Base-by-base conservation (phyloP, 1,140 invertebrate genomes). In the Philaenus spumarius region DNA sequence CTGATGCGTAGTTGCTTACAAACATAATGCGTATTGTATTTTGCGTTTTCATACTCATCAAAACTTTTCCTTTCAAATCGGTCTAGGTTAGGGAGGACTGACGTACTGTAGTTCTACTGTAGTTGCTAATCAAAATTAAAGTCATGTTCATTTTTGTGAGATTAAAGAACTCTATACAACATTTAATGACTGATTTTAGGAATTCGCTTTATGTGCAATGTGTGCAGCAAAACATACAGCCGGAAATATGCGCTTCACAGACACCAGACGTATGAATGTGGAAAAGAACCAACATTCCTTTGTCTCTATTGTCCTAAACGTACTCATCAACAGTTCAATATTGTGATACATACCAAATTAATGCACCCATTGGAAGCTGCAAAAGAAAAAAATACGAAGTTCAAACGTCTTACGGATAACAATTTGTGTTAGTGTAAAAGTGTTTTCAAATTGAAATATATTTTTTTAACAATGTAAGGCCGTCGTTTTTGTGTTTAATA, bases 241-340 rank as follows among this genome's bases (percentile, higher is more conserved):
- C 15, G 54, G 15, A n/a, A 45, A 24, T 46, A 62, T 19, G 69
- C 54, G 24, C 52, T 70, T 30, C 37, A 59, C 14, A 47, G 65
- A 7, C 70, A 71, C 40, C 58, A 64, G 22, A 62, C 54, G 19
- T 55, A 66, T 15, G 72, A 75, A 53, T 75, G 72, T 52, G 72
- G 73, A 12, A 64, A 72, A 37, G 69, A 72, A 37, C 71, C 71
- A 6, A 64, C 64, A 40, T 73, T 71, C 55, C 52, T 62, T 14
- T 75, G 73, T 58, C 68, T 65, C 2, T 62, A 68, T 34, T 75
- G 73, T 57, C 62, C 67, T 6, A 55, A 62, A 35, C 35, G 24
- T 11, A 50, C 30, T 53, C 70, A 72, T 46, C 68, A 72, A 12
- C 61, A 63, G 59, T 66, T 55, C 46, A 62, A 65, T 24, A 35